A percentile compares a stretch with the other conserved stretches of the same genome.
Conservation (phyloP, 2,888 invertebrate genomes). For the Orthosia gothica region DNA sequence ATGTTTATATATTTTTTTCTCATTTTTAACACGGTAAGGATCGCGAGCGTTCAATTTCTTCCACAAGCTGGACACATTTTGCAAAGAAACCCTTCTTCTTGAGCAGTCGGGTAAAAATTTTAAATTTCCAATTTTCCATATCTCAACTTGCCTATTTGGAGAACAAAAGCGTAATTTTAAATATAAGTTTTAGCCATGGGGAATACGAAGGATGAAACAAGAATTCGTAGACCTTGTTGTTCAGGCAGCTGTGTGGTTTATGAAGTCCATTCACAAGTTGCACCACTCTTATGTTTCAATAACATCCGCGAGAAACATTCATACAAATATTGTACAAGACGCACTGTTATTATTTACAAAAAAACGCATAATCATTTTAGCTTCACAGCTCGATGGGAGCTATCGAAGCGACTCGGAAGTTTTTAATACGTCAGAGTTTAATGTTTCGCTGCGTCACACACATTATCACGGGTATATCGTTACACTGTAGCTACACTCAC, state of each 20-base stretch:
- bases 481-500: slow-evolving; percentile 81
- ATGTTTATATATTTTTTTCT: too few relatives aligned
- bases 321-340: slow-evolving; percentile 21
- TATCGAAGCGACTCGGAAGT: slow-evolving; percentile 51
- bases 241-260: neutral
- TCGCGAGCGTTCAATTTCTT: too few relatives aligned
- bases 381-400: slow-evolving; percentile 51
- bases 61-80: too few relatives aligned
- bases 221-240: neutral
- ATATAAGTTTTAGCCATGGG: neutral
- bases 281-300: neutral
- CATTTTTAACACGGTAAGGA: too few relatives aligned
- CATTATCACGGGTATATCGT: slow-evolving; percentile 67
- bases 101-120: too few relatives aligned
- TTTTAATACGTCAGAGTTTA: slow-evolving; percentile 60
- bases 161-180: too few relatives aligned
- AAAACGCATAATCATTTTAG: slow-evolving; percentile 45
- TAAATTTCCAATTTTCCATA: too few relatives aligned
- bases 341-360: slow-evolving; percentile 54
- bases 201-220: neutral
- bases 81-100: too few relatives aligned
- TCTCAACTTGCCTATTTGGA: too few relatives aligned
- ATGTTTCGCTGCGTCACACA: slow-evolving; percentile 68
- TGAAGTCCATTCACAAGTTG: neutral
- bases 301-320: slow-evolving; percentile 34